Conservation (phyloP, 2,888 invertebrate species). For the Thyatira batis region DNA sequence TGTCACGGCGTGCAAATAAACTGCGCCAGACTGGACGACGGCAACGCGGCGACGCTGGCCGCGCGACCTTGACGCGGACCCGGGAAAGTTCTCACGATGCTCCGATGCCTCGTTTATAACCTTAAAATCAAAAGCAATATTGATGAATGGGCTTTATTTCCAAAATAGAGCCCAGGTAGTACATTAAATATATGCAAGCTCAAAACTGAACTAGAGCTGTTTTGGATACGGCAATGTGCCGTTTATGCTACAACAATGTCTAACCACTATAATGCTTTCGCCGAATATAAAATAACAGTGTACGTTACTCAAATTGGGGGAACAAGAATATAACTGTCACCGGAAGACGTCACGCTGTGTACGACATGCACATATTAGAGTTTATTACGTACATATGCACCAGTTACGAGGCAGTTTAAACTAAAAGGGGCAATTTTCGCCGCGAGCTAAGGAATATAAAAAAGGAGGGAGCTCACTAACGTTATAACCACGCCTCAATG, state of each 20-base stretch:
- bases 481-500: slow-evolving; percentile 69
- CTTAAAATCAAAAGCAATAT: too few species aligned
- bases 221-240: too few species aligned
- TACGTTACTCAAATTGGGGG: slow-evolving; percentile 1
- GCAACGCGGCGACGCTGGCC: slow-evolving; percentile 63
- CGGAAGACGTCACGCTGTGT: slow-evolving; percentile 72
- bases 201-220: too few species aligned
- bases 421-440: slow-evolving; percentile 70
- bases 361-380: slow-evolving; percentile 55
- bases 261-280: neutral
- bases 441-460: slow-evolving; percentile 56
- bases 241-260: slow-evolving; percentile 7
- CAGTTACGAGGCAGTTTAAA: slow-evolving; percentile 60
- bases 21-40: slow-evolving; percentile 71
- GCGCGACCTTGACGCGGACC: slow-evolving; percentile 58
- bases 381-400: slow-evolving; percentile 65
- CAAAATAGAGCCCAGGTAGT: too few species aligned
- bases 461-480: slow-evolving; percentile 62
- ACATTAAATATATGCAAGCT: too few species aligned
- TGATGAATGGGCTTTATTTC: too few species aligned
- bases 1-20: slow-evolving; percentile 64
- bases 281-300: neutral
- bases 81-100: slow-evolving; percentile 63
- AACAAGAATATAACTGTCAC: slow-evolving; percentile 33
- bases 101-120: slow-evolving; percentile 40